Conservation (phyloP, 2,797 vertebrate genomes). For the Artibeus lituratus region DNA sequence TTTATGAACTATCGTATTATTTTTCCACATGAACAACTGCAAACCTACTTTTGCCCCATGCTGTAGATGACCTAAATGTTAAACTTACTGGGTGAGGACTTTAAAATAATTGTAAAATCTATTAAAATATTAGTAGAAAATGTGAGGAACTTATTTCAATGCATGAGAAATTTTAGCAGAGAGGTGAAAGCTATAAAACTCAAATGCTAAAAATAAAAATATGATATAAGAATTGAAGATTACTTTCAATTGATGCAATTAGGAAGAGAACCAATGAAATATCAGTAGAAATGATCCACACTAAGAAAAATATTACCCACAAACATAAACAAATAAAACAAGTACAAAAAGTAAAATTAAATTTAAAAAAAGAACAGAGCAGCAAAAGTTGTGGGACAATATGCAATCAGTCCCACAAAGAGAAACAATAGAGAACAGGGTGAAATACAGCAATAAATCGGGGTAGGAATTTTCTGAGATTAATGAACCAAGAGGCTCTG, state of each 20-base stretch:
- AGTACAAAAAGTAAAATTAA: background rate
- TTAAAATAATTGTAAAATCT: background rate
- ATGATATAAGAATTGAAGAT: background rate
- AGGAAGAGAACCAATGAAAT: background rate
- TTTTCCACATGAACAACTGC: too few relatives aligned
- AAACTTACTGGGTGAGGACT: background rate
- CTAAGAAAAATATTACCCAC: background rate
- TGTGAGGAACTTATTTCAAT: background rate
- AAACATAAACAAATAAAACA: background rate
- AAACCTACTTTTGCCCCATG: background rate
- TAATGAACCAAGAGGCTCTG: background rate
- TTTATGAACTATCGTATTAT: too few relatives aligned
- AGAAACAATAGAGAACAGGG: background rate
- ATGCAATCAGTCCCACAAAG: background rate
- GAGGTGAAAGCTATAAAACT: background rate
- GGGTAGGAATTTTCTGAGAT: background rate
- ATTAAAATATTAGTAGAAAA: background rate
- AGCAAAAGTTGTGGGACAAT: background rate
- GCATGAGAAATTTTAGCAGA: background rate
- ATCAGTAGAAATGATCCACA: background rate
- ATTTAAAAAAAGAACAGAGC: background rate
- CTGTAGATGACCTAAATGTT: background rate
- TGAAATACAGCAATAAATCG: background rate
- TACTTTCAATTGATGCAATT: background rate
- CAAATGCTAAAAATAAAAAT: background rate